Evolutionary conservation across 2,797 vertebrate genomes (phyloP), one percentile per base, ranked within the genome.

Genomic region (Coccyzus lansbergi): DNA sequence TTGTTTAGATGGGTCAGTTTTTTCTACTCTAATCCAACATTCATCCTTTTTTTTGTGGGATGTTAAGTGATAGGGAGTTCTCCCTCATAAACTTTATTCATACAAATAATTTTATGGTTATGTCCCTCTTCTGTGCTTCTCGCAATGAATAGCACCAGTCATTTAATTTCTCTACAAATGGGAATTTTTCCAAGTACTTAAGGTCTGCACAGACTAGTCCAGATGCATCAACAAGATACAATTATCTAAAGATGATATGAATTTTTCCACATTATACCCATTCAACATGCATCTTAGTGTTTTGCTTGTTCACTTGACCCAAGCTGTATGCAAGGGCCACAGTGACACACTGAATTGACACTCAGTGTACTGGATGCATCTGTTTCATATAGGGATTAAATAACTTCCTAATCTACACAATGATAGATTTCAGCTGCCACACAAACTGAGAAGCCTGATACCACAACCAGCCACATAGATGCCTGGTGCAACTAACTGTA

Each of bases 361-460:
- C 65, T 75, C 2, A 2, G 26, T 4, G 4, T 3, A 8, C 75
- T 94, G 86, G 82, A 71, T 89, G 93, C 93, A 92, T 82, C 93
- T 95, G 93, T 89, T 94, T 94, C 65, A 34, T 52, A 49, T 51
- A 65, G 31, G 76, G 79, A 91, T 93, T 93, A 83, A 93, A 88
- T 94, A 87, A 69, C 84, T 89, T 92, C 87, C 71, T 89, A 68
- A 94, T 95, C 92, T 93, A 78, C 51, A 59, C 58, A 89, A 40
- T 78, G 91, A 91, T 65, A 64, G 76, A 42, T 92, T 95, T 95
- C 95, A 93, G 88, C 87, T 95, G 93, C 76, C 59, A 42, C 1
- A 11, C 59, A 78, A 75, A 85, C 38, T n/a, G 58, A 20, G 49
- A 51, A 42, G 72, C 28, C 69, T 78, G 76, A 33, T 72, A 76